These are phyloP conservation scores for Clepsis dumicolana DNA, from an alignment of 2,888 invertebrate species.

Conservation along the genomic window DNA sequence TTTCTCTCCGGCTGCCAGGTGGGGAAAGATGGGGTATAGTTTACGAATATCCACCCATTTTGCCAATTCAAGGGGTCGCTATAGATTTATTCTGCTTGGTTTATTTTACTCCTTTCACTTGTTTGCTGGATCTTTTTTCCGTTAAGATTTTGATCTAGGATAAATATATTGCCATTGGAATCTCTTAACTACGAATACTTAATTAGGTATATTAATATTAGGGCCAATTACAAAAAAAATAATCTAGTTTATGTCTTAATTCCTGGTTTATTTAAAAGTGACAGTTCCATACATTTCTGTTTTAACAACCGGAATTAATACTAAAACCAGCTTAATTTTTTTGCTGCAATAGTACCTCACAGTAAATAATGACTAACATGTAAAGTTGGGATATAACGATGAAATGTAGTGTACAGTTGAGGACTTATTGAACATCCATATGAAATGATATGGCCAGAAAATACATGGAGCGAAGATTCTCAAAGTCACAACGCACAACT, in stretches of 20 bases:
- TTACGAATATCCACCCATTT: constrained; percentile 66
- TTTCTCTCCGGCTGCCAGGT: constrained; percentile 48
- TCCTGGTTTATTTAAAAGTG: no score
- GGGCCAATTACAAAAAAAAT: no score
- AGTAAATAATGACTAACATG: constrained; percentile 2
- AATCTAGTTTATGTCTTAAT: no score
- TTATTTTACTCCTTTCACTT: constrained; percentile 62
- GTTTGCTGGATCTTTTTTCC: constrained; percentile 28
- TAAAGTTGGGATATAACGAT: background rate
- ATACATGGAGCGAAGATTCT: constrained; percentile 84
- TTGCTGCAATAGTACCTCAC: background rate
- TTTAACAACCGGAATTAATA: no score
- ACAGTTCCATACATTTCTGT: no score
- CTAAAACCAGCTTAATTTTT: no score
- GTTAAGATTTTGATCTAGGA: constrained; percentile 21
- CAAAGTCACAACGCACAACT: constrained; percentile 78
- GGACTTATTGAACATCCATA: constrained; percentile 43
- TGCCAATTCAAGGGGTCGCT: constrained; percentile 64
- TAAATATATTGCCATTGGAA: constrained; percentile 56
- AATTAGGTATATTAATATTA: no score
- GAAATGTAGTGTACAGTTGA: background rate
- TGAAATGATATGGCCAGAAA: constrained; percentile 82
- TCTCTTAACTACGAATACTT: constrained; percentile 17
- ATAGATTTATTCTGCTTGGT: constrained; percentile 71
- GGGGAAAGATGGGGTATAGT: constrained; percentile 64